Evolutionary conservation across 2,888 invertebrate genomes (phyloP).

Genomic region (Mycalesis mineus): DNA sequence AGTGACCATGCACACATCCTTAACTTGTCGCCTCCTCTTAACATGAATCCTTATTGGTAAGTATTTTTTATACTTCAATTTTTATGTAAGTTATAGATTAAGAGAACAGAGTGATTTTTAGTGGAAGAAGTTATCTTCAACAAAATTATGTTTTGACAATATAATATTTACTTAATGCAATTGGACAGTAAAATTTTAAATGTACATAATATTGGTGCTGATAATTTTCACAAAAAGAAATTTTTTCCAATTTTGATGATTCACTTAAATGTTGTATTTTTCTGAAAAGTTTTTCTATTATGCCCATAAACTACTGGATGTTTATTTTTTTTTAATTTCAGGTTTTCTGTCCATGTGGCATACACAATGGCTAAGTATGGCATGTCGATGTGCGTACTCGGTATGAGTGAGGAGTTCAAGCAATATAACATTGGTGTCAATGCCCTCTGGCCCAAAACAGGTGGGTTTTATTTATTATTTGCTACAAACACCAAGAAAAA

Average conservation of each 20-base stretch:
- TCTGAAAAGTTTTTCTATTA: no score
- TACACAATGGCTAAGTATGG: slow-evolving; percentile 99
- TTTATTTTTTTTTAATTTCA: slow-evolving; percentile 28
- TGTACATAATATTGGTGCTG: no score
- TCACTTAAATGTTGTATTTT: no score
- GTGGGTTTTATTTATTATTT: slow-evolving; percentile 55
- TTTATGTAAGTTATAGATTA: not conserved
- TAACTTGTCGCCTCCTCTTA: slow-evolving; percentile 96
- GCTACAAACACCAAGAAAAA: no score
- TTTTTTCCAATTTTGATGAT: no score
- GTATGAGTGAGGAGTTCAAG: slow-evolving; percentile 96
- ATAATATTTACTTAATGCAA: no score
- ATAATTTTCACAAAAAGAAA: no score
- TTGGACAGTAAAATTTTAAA: no score
- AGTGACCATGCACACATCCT: slow-evolving; percentile 95
- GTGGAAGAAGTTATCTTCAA: no score
- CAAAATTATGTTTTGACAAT: no score
- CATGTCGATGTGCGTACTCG: slow-evolving; percentile 98
- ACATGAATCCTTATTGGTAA: slow-evolving; percentile 91
- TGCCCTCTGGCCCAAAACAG: slow-evolving; percentile 96
- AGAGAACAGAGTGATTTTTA: no score
- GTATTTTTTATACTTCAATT: slow-evolving; percentile 12
- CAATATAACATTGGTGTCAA: slow-evolving; percentile 92
- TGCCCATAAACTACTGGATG: no score
- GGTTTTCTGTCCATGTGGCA: slow-evolving; percentile 92